Conservation (phyloP, 1,140 invertebrate genomes). For the Heterodera carotae region DNA sequence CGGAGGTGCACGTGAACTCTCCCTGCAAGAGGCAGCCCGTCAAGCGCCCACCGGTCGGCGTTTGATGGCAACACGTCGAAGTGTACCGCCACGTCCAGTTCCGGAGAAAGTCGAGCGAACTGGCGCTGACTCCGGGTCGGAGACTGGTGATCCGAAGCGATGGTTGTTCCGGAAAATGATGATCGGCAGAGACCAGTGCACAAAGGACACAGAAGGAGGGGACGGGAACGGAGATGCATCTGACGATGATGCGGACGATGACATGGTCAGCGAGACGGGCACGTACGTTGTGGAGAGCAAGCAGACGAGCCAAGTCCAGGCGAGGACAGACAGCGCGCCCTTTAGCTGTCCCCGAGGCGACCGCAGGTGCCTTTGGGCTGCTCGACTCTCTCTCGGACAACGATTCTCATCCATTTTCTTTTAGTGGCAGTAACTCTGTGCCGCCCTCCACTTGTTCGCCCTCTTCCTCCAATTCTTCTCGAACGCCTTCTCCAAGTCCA, state of each 20-base stretch:
- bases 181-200: conserved; percentile 26
- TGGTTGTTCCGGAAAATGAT: conserved; percentile 52
- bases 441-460: conserved; percentile 19
- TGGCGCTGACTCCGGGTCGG: conserved; percentile 23
- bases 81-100: background rate
- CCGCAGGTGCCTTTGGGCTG: background rate
- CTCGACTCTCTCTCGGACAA: no score
- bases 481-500: background rate
- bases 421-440: conserved; percentile 5
- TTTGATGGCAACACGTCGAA: conserved; percentile 31
- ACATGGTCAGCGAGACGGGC: conserved; percentile 50
- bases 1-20: conserved; percentile 24
- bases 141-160: conserved; percentile 48
- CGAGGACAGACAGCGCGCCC: background rate
- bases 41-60: conserved; percentile 41
- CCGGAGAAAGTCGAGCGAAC: background rate
- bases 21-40: conserved; percentile 47
- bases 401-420: no score
- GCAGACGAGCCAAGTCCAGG: background rate
- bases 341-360: background rate
- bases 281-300: conserved; percentile 48
- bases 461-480: conserved; percentile 21
- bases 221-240: background rate
- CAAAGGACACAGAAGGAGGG: background rate
- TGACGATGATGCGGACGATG: conserved; percentile 36